A percentile compares a stretch with the other conserved stretches of the same genome.
Conservation (phyloP, 2,113 vertebrate genomes). For the Crotalus helleri region DNA sequence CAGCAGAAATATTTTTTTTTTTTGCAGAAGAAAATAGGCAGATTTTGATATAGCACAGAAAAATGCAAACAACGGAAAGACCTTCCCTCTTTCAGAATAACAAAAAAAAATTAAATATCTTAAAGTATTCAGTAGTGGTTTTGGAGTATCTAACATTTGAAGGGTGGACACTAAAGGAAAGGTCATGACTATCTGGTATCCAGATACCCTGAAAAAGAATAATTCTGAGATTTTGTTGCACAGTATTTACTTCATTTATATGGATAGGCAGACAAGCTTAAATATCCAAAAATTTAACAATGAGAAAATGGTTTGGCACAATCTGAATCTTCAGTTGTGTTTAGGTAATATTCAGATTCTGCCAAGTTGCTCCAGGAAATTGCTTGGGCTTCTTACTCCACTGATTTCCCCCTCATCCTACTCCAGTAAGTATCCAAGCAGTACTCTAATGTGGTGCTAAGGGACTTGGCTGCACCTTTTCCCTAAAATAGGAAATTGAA, state of each 20-base stretch:
- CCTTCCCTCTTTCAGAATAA: neutral
- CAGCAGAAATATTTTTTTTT: neutral
- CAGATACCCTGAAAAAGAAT: neutral
- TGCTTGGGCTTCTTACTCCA: neutral
- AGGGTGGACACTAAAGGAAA: neutral
- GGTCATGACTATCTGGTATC: neutral
- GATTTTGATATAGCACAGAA: neutral
- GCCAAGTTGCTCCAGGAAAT: neutral
- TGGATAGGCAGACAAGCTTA: neutral
- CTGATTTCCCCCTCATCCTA: constrained; percentile 14
- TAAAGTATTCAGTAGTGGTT: neutral
- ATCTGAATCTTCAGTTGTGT: neutral
- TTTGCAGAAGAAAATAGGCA: neutral
- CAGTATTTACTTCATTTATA: neutral
- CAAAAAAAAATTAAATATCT: neutral
- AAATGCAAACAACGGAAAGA: neutral
- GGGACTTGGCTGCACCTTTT: constrained; percentile 15
- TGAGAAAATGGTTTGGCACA: neutral
- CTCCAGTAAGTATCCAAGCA: neutral
- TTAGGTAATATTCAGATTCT: neutral
- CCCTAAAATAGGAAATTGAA: constrained; percentile 26
- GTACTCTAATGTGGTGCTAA: constrained; percentile 13
- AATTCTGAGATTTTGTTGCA: neutral
- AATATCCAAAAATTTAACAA: neutral
- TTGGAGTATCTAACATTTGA: neutral